Conservation (phyloP, 2,888 invertebrate genomes). For the Microctonus aethiopoides region DNA sequence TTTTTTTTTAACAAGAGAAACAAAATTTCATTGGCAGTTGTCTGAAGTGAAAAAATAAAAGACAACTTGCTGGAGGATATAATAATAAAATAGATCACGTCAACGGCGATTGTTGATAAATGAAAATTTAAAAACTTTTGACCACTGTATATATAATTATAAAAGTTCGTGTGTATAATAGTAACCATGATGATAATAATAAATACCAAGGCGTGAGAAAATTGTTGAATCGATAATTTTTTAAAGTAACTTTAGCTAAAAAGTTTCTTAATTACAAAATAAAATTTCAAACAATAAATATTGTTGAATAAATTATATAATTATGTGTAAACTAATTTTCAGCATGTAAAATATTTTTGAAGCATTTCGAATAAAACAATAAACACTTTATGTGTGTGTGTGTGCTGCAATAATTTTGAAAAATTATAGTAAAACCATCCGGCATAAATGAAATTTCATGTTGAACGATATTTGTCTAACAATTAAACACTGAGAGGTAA, state of each 20-base stretch:
- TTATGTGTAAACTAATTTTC: too few species aligned
- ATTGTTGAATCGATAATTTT: too few species aligned
- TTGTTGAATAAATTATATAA: too few species aligned
- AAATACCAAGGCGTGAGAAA: too few species aligned
- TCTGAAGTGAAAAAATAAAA: background rate
- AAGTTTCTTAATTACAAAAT: too few species aligned
- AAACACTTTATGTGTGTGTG: too few species aligned
- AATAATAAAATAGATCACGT: background rate
- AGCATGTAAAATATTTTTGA: too few species aligned
- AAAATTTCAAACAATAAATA: too few species aligned
- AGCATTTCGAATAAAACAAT: too few species aligned
- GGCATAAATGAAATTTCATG: background rate
- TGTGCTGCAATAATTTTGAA: background rate
- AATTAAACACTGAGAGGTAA: conserved; percentile 11
- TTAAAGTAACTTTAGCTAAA: too few species aligned
- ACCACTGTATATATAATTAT: background rate
- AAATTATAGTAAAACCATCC: background rate
- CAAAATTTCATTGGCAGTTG: background rate
- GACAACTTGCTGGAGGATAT: background rate
- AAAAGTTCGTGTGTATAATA: background rate
- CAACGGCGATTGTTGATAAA: background rate
- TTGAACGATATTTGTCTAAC: conserved; percentile 1
- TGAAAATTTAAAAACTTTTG: background rate
- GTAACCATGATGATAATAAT: background rate
- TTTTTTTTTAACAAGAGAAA: background rate